Evolutionary conservation across 2,797 vertebrate genomes (phyloP), one percentile per base, ranked within the genome.

Genomic region (Paedocypris micromegethes): DNA sequence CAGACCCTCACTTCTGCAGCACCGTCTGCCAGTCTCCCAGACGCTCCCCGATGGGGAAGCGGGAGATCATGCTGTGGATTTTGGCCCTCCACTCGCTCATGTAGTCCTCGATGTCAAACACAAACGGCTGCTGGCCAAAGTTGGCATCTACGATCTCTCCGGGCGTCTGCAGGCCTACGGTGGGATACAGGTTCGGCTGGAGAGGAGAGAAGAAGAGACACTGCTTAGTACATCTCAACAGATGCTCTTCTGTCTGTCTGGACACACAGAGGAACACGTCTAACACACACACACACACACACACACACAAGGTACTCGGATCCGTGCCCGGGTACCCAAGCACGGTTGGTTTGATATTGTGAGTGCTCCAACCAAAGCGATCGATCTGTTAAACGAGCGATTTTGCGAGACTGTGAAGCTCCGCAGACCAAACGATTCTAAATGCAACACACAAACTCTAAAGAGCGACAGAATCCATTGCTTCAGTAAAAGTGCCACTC

Each of bases 101-200:
- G 88, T 98, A 98, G 90, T 98, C 96, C 83, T 98, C 95, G 2
- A 98, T 98, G 92, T 98, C 96, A 5, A 98, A 98, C 79, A 98
- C 93, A 79, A 98, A 98, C 0, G 96, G 95, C 84, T 97, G 96
- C 88, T 98, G 95, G 83, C 96, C 96, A 58, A 98, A 98, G 87
- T 98, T 98, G 75, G 96, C 96, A 37, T 98, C 96, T 65, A 98
- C 95, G 6, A 98, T 97, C 87, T 98, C 96, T 40, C 95, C 96
- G 0, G 96, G 96, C 42, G 96, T 98, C 88, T 98, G 96, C 8
- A 98, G 92, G 73, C 96, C 96, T 86, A 98, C 96, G 0, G 96
- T 98, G 47, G 96, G 96, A 83, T 98, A 98, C 75, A 98, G 84
- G 84, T 97, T 98, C 66, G 95, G 94, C 96, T 98, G 84, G 82